Evolutionary conservation across 2,113 vertebrate species (phyloP), one percentile per base, ranked within the genome.

Genomic region (Chionis minor): DNA sequence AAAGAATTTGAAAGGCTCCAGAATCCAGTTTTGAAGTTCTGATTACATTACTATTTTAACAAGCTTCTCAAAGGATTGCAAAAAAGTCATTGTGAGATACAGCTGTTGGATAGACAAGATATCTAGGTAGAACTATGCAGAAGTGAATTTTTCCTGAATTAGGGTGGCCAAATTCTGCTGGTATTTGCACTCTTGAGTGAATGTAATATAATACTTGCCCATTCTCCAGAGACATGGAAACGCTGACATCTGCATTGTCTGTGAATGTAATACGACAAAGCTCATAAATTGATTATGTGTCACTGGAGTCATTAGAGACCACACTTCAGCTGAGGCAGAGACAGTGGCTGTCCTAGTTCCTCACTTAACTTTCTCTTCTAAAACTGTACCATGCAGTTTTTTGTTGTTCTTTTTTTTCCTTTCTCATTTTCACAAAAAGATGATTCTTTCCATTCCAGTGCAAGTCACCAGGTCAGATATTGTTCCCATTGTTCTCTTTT

Each of bases 241-340:
- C 4, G 56, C 54, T 92, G 81, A 82, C 49, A 85, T 65, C 40
- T 78, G 55, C 80, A 42, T 81, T 87, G 55, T 71, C 86, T 72
- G 27, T 0, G 1, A 72, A 52, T 45, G 17, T 49, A 77, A 30
- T 44, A 70, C 73, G 93, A 49, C 70, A 90, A 77, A 92, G 78
- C 54, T 77, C 28, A 66, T 42, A 94, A 94, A 90, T 72, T 88
- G 87, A 94, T 96, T 90, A 51, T 22, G 40, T 92, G 81, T 56
- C 81, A 77, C 22, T 51, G 66, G 27, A 91, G 85, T 90, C 74
- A 58, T 87, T 90, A 80, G 35, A 88, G 62, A 88, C 49, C 22
- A 10, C 24, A 77, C 15, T 82, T 75, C 58, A 90, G 58, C 51
- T 4, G 7, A 86, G 40, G n/a, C 21, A 95, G 84, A 87, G 40